phyloP scores from a whole-genome alignment of 2,888 invertebrate species.

The Belgica antarctica region DNA sequence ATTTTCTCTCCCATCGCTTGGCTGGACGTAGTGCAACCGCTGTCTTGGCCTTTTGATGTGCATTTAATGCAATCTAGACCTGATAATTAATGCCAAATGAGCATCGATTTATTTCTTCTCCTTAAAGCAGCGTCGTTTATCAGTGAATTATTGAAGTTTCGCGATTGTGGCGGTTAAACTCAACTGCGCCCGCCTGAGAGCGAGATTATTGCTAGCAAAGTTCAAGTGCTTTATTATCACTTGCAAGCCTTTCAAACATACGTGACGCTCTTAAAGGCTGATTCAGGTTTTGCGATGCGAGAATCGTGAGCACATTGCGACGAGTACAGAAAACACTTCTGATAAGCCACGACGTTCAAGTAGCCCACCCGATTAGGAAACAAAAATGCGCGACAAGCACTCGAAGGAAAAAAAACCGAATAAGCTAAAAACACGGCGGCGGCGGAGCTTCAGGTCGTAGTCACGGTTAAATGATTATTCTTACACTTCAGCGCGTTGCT shows the following conservation, averaged over 20 bases:
- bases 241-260: not conserved
- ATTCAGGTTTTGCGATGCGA: not conserved
- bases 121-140: not conserved
- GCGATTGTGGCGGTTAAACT: not conserved
- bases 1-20: no score
- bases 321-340: not conserved
- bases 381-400: not conserved
- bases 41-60: no score
- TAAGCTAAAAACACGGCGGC: not conserved
- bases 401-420: not conserved
- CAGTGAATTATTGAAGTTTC: not conserved
- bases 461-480: not conserved
- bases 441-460: not conserved
- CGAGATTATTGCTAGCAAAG: not conserved
- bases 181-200: not conserved
- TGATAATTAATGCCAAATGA: conserved; percentile 4
- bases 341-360: no score
- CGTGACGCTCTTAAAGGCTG: not conserved
- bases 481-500: not conserved
- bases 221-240: conserved; percentile 11
- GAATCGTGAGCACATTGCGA: conserved; percentile 10
- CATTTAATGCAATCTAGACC: not conserved
- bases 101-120: not conserved
- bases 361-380: no score
- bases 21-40: no score